Base-by-base conservation (phyloP, 2,888 invertebrate species). In the Iselma pallidipennis region DNA sequence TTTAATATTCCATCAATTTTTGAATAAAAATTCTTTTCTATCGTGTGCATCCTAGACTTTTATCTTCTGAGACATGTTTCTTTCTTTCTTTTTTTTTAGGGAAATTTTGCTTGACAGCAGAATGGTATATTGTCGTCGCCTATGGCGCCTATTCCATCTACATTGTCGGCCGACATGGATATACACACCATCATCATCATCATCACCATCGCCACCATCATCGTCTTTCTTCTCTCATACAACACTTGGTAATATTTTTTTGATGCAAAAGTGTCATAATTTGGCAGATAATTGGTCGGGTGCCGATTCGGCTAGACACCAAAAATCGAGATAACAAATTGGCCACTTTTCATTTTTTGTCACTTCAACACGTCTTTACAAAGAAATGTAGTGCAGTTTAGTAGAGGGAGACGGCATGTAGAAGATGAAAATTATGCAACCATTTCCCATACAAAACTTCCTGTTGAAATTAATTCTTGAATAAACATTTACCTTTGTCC, bases 251-350 rank as follows among this genome's bases (percentile, higher is more conserved):
- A 16, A 16, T 16, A 37, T 37, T 2, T 16, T n/a, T 14, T 51
- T 37, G 23, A 33, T 33, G 26, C 23, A 25, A 23, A 51, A 23
- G 56, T 31, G 26, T 16, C 76, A 78, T 78, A 78, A 77, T 78
- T 78, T 78, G 76, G 75, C 77, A 73, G 76, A 78, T 78, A 78
- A 78, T 78, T 77, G 79, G 73, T 68, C 67, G 74, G 79, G 79
- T 77, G 79, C 78, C 79, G 71, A 67, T 54, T 56, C 69, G 79
- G 67, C 79, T 78, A 78, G 78, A 78, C 78, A 64, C 26, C 54
- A 57, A 55, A 66, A 52, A 26, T 59, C 33, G 66, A 67, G 73
- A 73, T 75, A 74, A 74, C 74, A 72, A 74, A 74, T 75, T 74
- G 72, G 68, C 73, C 72, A 73, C 73, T 74, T 71, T 73, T 69